A percentile compares a stretch with the other conserved stretches of the same genome.
These are phyloP conservation scores for Marcusenius ussheri DNA, from an alignment of 2,113 vertebrate species.

Conservation along the genomic window DNA sequence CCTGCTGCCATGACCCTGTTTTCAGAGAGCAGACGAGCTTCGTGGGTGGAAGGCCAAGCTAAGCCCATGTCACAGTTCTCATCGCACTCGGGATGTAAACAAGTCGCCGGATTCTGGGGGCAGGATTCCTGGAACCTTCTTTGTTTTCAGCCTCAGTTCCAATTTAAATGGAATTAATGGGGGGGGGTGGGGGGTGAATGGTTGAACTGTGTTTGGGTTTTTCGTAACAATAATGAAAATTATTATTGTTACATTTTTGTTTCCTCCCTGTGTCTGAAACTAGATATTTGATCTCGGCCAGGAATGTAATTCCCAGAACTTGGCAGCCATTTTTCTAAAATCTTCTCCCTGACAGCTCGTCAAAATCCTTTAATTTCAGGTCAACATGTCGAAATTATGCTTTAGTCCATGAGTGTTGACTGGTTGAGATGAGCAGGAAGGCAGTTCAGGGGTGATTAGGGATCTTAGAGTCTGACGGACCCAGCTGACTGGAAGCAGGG, in stretches of 20 bases:
- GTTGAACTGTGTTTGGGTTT: not conserved
- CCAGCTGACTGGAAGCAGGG: not conserved
- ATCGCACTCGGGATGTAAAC: not conserved
- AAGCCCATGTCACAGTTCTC: not conserved
- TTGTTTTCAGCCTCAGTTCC: not conserved
- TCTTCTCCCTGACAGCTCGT: not conserved
- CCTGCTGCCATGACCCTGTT: conserved; percentile 9
- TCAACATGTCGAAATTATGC: not conserved
- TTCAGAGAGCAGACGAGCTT: not conserved
- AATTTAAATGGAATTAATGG: conserved; percentile 23
- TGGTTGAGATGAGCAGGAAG: not conserved
- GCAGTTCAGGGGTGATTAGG: not conserved
- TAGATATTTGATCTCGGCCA: not conserved
- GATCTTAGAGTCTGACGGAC: not conserved
- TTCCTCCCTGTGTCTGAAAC: not conserved
- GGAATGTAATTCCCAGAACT: not conserved
- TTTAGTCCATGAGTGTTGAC: not conserved
- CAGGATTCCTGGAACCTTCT: not conserved
- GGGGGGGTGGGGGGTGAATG: not conserved
- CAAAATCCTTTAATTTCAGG: not conserved
- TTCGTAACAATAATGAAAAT: not conserved
- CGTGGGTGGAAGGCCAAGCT: not conserved
- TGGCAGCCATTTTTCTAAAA: not conserved
- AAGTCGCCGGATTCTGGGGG: not conserved
- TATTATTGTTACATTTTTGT: not conserved